These are phyloP conservation scores for Orcinus orca DNA, from an alignment of 2,113 vertebrate genomes.

Conservation along the genomic window DNA sequence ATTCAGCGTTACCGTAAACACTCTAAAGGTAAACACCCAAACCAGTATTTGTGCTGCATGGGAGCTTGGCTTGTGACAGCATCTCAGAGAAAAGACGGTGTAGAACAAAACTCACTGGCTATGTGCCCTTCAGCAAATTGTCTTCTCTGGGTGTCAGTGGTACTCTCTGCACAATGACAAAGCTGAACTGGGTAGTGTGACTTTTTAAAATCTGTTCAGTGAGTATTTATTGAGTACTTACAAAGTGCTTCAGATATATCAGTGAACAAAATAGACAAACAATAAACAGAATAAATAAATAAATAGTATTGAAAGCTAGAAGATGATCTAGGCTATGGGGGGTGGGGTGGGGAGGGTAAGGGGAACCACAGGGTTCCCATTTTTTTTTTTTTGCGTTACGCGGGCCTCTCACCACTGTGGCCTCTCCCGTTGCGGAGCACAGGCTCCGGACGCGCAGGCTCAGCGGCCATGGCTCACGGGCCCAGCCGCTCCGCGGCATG, in stretches of 20 bases:
- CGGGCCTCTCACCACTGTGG: too few relatives aligned
- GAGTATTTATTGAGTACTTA: not conserved
- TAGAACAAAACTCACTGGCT: not conserved
- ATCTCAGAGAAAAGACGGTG: not conserved
- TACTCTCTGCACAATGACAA: not conserved
- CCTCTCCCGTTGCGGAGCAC: too few relatives aligned
- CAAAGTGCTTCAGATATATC: not conserved
- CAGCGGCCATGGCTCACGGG: too few relatives aligned
- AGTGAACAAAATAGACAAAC: not conserved
- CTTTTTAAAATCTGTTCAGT: not conserved
- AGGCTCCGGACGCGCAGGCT: too few relatives aligned
- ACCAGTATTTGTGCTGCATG: rapidly evolving
- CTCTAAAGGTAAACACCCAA: not conserved
- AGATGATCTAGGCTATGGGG: not conserved
- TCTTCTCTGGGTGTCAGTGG: not conserved
- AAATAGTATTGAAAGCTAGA: not conserved
- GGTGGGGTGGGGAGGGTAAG: not conserved
- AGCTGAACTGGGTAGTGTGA: not conserved
- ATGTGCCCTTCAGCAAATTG: not conserved
- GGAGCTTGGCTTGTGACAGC: not conserved
- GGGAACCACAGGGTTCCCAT: not conserved
- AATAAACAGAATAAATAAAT: not conserved
- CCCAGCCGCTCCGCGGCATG: too few relatives aligned
- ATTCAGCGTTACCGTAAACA: not conserved
- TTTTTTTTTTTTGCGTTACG: too few relatives aligned